Base-by-base conservation (phyloP, 2,888 invertebrate species). In the Cremastinae sp. region DNA sequence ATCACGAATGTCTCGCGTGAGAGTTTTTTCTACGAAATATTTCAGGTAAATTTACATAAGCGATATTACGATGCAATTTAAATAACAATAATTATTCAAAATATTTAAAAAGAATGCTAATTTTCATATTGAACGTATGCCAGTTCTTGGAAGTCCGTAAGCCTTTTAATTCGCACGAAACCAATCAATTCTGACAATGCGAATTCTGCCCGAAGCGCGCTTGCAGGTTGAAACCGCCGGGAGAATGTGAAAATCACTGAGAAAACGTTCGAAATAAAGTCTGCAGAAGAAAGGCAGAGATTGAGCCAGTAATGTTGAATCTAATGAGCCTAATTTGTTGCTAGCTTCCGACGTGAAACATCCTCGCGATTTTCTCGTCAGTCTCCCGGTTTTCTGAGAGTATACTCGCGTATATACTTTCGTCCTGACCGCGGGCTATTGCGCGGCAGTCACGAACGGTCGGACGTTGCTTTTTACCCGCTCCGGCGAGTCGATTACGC, bases 341-440 rank as follows among this genome's bases (percentile, higher is more conserved):
- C 3, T 56, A 16, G 18, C 34, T 28, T 56, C 14, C 36, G 22
- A 36, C 10, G 28, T 28, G 41, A 36, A 38, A 51, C 1, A 22
- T 36, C 9, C 12, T 20, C 22, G 38, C n/a, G 14, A 58, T 58
- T 58, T 41, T 28, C 38, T 58, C 56, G 38, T 58, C 28, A 49
- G 47, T 59, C 16, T 22, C 10, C 8, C 7, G 3, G n/a, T 22
- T 10, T 41, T 28, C 22, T 14, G 20, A n/a, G 34, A 38, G 22
- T 14, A 49, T 20, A 38, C 54, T 56, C 49, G 49, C 41, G 59
- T 16, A 36, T 53, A 3, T 59, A 65, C 58, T 65, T 65, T 65
- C 72, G 43, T 72, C 51, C 34, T 58, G 49, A 28, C 49, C 65
- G 58, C 34, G 34, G 43, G 71, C 43, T 20, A 49, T 45, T 49